Conservation (phyloP, 2,888 invertebrate genomes). For the Drosophila pegasa region DNA sequence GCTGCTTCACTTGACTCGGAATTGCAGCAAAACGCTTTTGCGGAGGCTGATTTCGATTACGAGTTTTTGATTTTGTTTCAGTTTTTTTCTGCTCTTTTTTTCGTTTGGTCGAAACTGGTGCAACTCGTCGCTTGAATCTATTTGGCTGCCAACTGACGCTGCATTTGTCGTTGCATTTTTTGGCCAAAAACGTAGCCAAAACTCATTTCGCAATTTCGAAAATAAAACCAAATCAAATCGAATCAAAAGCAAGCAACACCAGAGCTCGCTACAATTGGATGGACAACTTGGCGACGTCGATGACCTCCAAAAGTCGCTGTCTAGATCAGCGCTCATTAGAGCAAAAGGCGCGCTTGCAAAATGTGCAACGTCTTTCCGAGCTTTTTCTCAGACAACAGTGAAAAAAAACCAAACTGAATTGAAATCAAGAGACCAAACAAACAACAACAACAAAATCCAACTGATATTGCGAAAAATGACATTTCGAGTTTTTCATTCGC, state of each 20-base stretch:
- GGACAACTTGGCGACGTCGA: constrained; percentile 65
- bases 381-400: constrained; percentile 58
- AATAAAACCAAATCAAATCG: constrained; percentile 37
- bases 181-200: constrained; percentile 67
- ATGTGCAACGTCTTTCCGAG: constrained; percentile 72
- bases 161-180: constrained; percentile 68
- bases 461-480: constrained; percentile 66
- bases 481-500: constrained; percentile 55
- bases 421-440: constrained; percentile 23
- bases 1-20: constrained; percentile 56
- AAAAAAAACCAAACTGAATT: constrained; percentile 13
- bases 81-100: constrained; percentile 6
- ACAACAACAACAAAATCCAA: constrained; percentile 19
- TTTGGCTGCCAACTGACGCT: constrained; percentile 57
- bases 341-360: constrained; percentile 65
- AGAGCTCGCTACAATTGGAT: constrained; percentile 69
- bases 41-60: constrained; percentile 56
- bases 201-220: constrained; percentile 64
- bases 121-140: constrained; percentile 56
- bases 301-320: constrained; percentile 73
- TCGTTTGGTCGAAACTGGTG: constrained; percentile 62
- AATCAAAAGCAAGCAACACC: constrained; percentile 47
- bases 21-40: constrained; percentile 50
- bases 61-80: constrained; percentile 47
- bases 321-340: constrained; percentile 73